phyloP scores from a whole-genome alignment of 2,888 invertebrate genomes.

The Druceiella hillmani region DNA sequence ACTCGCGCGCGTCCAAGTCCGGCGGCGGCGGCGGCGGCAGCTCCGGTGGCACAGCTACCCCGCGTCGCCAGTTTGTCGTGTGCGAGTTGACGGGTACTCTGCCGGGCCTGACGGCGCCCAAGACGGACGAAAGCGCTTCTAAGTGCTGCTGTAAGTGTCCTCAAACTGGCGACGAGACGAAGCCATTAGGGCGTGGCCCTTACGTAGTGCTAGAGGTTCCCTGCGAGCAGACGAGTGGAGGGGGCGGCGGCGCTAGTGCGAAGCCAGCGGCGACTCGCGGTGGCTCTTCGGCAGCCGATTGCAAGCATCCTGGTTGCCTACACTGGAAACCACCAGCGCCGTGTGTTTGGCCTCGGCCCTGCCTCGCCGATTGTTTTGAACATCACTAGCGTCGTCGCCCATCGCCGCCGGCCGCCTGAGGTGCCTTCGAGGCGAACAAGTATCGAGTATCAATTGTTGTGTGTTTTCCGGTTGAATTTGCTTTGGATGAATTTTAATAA shows the following conservation, averaged over 20 bases:
- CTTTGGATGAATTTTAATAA: too few species aligned
- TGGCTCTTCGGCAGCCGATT: too few species aligned
- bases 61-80: slow-evolving; percentile 42
- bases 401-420: too few species aligned
- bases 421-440: too few species aligned
- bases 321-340: slow-evolving; percentile 43
- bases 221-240: not conserved
- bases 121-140: not conserved
- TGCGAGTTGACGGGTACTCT: slow-evolving; percentile 42
- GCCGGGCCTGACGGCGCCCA: slow-evolving; percentile 24
- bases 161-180: slow-evolving; percentile 27
- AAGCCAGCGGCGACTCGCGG: too few species aligned
- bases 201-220: too few species aligned
- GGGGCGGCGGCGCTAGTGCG: too few species aligned
- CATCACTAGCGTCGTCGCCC: too few species aligned
- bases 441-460: too few species aligned
- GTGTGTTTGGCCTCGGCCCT: slow-evolving; percentile 41
- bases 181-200: too few species aligned
- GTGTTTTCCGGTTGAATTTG: too few species aligned
- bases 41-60: slow-evolving; percentile 19
- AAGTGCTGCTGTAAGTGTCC: slow-evolving; percentile 2
- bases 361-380: slow-evolving; percentile 44
- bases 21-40: slow-evolving; percentile 27
- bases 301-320: slow-evolving; percentile 37
- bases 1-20: slow-evolving; percentile 32